A percentile compares a stretch with the other conserved stretches of the same genome.
Evolutionary conservation across 2,888 invertebrate genomes (phyloP).

Genomic region (Acrobasis consociella): DNA sequence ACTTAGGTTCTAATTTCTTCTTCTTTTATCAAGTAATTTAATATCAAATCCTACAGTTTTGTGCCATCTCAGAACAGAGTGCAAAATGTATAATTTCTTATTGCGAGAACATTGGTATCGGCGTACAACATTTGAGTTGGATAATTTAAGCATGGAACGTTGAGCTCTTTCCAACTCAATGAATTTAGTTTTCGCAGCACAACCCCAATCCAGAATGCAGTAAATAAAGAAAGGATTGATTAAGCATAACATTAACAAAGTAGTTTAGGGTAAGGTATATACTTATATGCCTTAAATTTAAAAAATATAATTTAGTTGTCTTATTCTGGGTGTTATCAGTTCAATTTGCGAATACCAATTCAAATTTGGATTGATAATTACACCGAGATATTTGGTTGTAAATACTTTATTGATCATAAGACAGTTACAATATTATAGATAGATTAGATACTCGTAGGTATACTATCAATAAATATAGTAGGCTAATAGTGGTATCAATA

Average conservation of each 20-base stretch:
- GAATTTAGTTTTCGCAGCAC: neutral
- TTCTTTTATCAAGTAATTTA: neutral
- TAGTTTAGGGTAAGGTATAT: neutral
- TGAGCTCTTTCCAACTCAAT: neutral
- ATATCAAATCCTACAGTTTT: neutral
- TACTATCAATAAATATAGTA: no score
- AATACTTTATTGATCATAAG: neutral
- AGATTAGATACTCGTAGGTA: no score
- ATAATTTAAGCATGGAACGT: neutral
- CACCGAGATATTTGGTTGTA: neutral
- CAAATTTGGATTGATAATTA: neutral
- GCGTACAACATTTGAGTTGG: neutral
- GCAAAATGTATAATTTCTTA: neutral
- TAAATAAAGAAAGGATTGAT: conserved; percentile 1
- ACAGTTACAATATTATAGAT: conserved; percentile 4
- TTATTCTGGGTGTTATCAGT: neutral
- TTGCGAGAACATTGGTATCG: neutral
- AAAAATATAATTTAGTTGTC: neutral
- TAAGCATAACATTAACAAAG: neutral
- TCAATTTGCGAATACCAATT: neutral
- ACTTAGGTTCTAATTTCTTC: neutral
- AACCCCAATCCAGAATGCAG: conserved; percentile 2
- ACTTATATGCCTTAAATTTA: neutral
- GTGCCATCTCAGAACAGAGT: neutral
- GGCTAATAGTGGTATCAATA: no score